Percentiles rank a stretch among this genome's conserved stretches.
These are phyloP conservation scores for Aphelenchoides fujianensis DNA, from an alignment of 1,140 invertebrate species.

Conservation along the genomic window DNA sequence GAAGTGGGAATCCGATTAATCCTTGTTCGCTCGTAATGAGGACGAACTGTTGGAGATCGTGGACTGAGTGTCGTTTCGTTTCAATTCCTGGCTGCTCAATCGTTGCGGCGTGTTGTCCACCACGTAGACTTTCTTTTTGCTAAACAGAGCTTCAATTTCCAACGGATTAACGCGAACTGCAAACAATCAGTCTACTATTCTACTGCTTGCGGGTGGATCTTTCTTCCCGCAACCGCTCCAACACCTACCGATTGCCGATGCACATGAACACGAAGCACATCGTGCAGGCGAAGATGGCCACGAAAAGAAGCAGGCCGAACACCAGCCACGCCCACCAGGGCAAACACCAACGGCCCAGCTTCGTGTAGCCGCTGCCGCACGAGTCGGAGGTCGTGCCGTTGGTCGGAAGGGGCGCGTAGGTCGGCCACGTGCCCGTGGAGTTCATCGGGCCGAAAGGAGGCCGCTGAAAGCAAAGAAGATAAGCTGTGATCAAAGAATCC, in stretches of 20 bases:
- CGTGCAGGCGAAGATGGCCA: background rate
- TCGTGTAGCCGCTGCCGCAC: slow-evolving; percentile 8
- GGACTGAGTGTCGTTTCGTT: background rate
- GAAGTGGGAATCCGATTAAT: background rate
- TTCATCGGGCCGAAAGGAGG: too few relatives aligned
- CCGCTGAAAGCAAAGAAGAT: too few relatives aligned
- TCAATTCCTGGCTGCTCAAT: background rate
- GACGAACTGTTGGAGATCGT: background rate
- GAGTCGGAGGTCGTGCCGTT: too few relatives aligned
- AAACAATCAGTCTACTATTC: too few relatives aligned
- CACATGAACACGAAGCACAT: slow-evolving; percentile 13
- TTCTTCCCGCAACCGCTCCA: background rate
- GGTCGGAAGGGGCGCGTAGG: too few relatives aligned
- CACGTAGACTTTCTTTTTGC: slow-evolving; percentile 1
- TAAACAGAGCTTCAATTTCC: background rate
- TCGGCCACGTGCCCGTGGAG: too few relatives aligned
- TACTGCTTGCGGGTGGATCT: too few relatives aligned
- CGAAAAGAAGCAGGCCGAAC: background rate
- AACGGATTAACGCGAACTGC: background rate
- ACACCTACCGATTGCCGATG: background rate
- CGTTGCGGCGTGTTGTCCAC: background rate
- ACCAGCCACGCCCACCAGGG: slow-evolving; percentile 19
- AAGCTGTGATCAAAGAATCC: too few relatives aligned
- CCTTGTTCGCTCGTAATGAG: background rate
- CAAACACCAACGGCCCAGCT: slow-evolving; percentile 16